A percentile compares a stretch with the other conserved stretches of the same genome.
These are phyloP conservation scores for Malurus melanocephalus DNA, from an alignment of 2,113 vertebrate species.

Conservation along the genomic window DNA sequence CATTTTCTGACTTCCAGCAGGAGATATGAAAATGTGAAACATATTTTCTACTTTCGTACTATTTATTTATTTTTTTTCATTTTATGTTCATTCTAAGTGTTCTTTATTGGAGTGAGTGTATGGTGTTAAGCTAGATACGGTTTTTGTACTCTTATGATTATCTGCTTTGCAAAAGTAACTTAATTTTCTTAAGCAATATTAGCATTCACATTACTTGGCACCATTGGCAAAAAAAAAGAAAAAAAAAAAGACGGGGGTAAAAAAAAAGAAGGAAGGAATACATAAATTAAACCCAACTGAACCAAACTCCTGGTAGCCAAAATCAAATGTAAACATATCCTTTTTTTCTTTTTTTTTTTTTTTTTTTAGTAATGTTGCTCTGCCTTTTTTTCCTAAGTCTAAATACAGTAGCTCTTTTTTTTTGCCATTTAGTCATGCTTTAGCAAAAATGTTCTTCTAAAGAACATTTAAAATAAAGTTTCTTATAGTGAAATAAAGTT, in stretches of 20 bases:
- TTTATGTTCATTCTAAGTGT: slow-evolving; percentile 75
- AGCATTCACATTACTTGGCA: slow-evolving; percentile 99
- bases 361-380: slow-evolving; percentile 86
- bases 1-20: slow-evolving; percentile 77
- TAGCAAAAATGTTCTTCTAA: slow-evolving; percentile 98
- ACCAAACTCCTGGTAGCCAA: slow-evolving; percentile 93
- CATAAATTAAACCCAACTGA: slow-evolving; percentile 70
- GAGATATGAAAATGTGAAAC: slow-evolving; percentile 78
- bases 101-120: slow-evolving; percentile 84
- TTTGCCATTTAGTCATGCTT: slow-evolving; percentile 98
- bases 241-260: slow-evolving; percentile 63
- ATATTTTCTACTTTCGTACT: slow-evolving; percentile 70
- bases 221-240: slow-evolving; percentile 86
- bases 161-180: slow-evolving; percentile 94
- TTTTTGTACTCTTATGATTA: slow-evolving; percentile 86
- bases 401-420: slow-evolving; percentile 95
- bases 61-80: slow-evolving; percentile 65
- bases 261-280: slow-evolving; percentile 30
- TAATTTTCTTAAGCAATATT: slow-evolving; percentile 90
- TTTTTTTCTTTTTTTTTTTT: slow-evolving; percentile 66
- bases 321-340: slow-evolving; percentile 92
- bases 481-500: slow-evolving; percentile 99
- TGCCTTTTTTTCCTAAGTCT: slow-evolving; percentile 96
- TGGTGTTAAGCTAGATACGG: slow-evolving; percentile 83
- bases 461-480: slow-evolving; percentile 99